Evolutionary conservation across 2,113 vertebrate species (phyloP).

Genomic region (Synodontis membranacea): DNA sequence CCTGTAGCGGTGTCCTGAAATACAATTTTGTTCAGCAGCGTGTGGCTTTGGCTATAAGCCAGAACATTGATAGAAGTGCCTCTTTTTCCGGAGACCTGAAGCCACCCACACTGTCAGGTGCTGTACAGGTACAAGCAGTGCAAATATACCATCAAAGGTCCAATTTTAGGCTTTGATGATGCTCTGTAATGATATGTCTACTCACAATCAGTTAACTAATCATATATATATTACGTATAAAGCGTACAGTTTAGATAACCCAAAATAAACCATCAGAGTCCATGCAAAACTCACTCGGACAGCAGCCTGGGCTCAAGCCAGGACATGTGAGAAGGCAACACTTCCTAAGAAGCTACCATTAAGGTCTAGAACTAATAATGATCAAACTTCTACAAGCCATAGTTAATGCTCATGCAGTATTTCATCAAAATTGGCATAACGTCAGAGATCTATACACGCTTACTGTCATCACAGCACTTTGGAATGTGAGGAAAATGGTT

Average conservation of each 20-base stretch:
- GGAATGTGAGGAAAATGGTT: background rate
- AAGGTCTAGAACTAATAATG: background rate
- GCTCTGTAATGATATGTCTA: background rate
- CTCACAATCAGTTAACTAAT: conserved; percentile 1
- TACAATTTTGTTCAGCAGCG: background rate
- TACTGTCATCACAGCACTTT: background rate
- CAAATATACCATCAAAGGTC: background rate
- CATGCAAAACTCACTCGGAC: background rate
- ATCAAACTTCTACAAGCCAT: background rate
- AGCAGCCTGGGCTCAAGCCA: background rate
- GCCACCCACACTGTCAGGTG: conserved; percentile 16
- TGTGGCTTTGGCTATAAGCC: background rate
- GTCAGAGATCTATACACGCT: too few species aligned
- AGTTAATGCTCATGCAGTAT: background rate
- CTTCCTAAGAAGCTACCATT: background rate
- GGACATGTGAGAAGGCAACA: background rate
- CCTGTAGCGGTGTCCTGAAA: background rate
- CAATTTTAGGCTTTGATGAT: conserved; percentile 5
- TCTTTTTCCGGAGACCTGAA: conserved; percentile 17
- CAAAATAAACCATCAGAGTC: too few species aligned
- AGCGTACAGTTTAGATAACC: background rate
- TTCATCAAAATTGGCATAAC: background rate
- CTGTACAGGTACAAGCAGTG: conserved; percentile 7
- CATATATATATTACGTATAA: background rate
- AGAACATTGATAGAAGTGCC: background rate